Percentiles rank a stretch among this genome's conserved stretches.
These are phyloP conservation scores for Drosophila subquinaria DNA, from an alignment of 2,888 invertebrate genomes.

Conservation along the genomic window DNA sequence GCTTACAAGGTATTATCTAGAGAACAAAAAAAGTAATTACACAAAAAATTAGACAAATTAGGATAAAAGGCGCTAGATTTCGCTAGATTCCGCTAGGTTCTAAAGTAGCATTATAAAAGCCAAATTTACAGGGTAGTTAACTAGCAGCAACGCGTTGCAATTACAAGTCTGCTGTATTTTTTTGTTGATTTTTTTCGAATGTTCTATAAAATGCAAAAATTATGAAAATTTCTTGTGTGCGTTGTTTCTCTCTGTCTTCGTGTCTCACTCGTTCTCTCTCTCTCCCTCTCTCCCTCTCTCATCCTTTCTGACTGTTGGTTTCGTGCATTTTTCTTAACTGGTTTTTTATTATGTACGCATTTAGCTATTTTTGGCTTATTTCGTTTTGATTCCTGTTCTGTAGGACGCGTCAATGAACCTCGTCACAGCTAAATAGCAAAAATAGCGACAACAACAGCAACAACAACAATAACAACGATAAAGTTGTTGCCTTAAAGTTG, in stretches of 20 bases:
- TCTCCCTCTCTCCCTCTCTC: background rate
- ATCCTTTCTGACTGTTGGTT: slow-evolving; percentile 14
- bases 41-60: no score
- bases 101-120: background rate
- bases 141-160: background rate
- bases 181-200: slow-evolving; percentile 40
- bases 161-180: slow-evolving; percentile 5
- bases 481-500: slow-evolving; percentile 23
- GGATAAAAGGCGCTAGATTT: background rate
- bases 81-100: background rate
- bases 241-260: slow-evolving; percentile 4
- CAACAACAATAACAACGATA: no score
- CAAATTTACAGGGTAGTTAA: slow-evolving; percentile 37
- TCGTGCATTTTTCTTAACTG: slow-evolving; percentile 68
- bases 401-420: slow-evolving; percentile 74
- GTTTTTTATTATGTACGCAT: slow-evolving; percentile 68
- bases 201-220: slow-evolving; percentile 80
- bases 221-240: slow-evolving; percentile 69
- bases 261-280: background rate
- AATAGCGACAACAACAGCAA: slow-evolving; percentile 10
- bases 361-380: slow-evolving; percentile 81
- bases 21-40: background rate
- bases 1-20: background rate
- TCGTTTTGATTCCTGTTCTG: slow-evolving; percentile 81
- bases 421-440: slow-evolving; percentile 36